Conservation (phyloP, 2,888 invertebrate genomes). For the Dasypogon diadema region DNA sequence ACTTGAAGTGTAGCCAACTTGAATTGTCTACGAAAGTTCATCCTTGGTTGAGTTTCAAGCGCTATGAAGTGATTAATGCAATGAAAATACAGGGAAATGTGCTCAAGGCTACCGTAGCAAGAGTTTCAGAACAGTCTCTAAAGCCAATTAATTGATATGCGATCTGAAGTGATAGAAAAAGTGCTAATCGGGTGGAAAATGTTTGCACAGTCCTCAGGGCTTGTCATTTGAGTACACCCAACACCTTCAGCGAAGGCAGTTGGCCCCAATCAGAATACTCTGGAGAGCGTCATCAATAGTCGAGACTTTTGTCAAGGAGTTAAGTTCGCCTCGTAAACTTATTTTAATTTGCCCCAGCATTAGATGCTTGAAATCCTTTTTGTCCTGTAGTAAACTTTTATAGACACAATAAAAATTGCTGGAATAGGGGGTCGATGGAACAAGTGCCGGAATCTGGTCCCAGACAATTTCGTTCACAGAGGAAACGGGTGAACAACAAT, state of each 20-base stretch:
- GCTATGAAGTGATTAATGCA: slow-evolving; percentile 45
- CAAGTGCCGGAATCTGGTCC: neutral
- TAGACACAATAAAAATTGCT: slow-evolving; percentile 45
- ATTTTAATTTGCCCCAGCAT: slow-evolving; percentile 45
- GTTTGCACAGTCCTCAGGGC: slow-evolving; percentile 48
- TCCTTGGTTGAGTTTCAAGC: slow-evolving; percentile 23
- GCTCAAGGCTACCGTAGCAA: neutral
- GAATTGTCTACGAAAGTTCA: slow-evolving; percentile 41
- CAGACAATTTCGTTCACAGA: slow-evolving; percentile 8
- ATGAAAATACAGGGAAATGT: slow-evolving; percentile 35
- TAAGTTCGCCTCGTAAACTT: slow-evolving; percentile 51
- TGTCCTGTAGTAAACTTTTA: slow-evolving; percentile 36
- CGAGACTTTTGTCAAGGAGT: slow-evolving; percentile 38
- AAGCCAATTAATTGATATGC: slow-evolving; percentile 51
- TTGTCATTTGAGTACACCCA: slow-evolving; percentile 26
- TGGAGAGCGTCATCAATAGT: slow-evolving; percentile 36
- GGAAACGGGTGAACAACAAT: slow-evolving; percentile 33
- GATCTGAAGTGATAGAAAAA: slow-evolving; percentile 43
- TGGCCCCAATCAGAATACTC: neutral
- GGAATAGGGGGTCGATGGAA: neutral
- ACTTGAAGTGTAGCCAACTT: slow-evolving; percentile 1
- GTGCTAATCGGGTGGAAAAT: slow-evolving; percentile 48
- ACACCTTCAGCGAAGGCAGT: neutral
- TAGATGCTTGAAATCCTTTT: slow-evolving; percentile 20
- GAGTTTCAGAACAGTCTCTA: slow-evolving; percentile 11